Conservation (phyloP, 2,888 invertebrate species). For the Autographa gamma region DNA sequence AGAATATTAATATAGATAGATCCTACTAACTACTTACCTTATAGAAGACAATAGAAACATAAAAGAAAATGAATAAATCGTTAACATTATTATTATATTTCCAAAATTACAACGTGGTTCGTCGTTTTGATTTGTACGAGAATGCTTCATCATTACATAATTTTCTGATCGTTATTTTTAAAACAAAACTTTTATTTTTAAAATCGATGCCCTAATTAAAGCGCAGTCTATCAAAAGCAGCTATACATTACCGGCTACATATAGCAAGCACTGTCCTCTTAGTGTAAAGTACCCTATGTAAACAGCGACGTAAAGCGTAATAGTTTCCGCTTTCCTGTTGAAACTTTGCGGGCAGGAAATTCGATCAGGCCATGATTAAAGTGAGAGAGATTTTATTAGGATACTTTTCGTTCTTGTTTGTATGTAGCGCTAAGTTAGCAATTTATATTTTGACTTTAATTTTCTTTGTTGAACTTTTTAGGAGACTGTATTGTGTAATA, state of each 20-base stretch:
- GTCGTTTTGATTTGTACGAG: no score
- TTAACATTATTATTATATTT: no score
- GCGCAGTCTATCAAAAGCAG: constrained; percentile 31
- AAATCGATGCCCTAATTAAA: constrained; percentile 40
- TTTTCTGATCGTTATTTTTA: no score
- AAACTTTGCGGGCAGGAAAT: constrained; percentile 74
- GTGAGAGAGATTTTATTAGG: constrained; percentile 62
- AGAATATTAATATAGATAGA: constrained; percentile 16
- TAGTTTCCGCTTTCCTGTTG: constrained; percentile 63
- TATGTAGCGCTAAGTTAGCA: neutral
- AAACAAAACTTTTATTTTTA: neutral
- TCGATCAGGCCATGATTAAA: constrained; percentile 76
- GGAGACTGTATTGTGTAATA: neutral
- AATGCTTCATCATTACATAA: no score
- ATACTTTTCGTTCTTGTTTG: constrained; percentile 43
- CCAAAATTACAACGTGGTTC: no score
- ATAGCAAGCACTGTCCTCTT: constrained; percentile 51
- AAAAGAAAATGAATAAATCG: no score
- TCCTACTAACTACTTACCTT: no score
- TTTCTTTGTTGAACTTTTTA: constrained; percentile 5
- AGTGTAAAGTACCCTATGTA: constrained; percentile 63
- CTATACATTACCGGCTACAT: constrained; percentile 45
- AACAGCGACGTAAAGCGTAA: constrained; percentile 67
- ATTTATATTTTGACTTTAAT: constrained; percentile 1
- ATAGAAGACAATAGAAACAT: no score